Conservation (phyloP, 2,113 vertebrate genomes). For the Conger conger region DNA sequence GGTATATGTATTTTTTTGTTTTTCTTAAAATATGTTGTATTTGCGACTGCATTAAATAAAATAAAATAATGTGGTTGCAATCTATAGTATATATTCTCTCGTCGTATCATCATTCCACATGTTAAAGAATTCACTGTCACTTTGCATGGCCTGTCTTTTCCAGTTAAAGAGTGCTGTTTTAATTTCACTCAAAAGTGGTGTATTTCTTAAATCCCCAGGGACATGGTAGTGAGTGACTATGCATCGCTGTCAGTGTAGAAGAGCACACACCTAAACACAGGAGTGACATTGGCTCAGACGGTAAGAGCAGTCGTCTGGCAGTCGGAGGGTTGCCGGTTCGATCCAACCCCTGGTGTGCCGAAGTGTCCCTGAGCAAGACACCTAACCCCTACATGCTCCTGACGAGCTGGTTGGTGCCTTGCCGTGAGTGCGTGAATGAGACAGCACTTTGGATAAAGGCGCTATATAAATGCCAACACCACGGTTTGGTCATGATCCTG, state of each 20-base stretch:
- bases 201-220: conserved; percentile 6
- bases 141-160: not conserved
- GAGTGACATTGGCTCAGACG: too few species aligned
- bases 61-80: not conserved
- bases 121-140: not conserved
- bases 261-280: not conserved
- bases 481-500: not conserved
- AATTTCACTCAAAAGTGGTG: not conserved
- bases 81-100: not conserved
- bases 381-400: too few species aligned
- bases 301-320: too few species aligned
- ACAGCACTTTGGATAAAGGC: too few species aligned
- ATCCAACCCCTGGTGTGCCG: too few species aligned
- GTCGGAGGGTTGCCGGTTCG: too few species aligned
- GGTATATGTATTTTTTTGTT: not conserved
- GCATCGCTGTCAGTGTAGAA: not conserved
- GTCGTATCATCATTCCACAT: not conserved
- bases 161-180: not conserved
- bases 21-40: conserved; percentile 5
- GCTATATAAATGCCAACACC: too few species aligned
- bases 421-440: too few species aligned
- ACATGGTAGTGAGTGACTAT: not conserved
- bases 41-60: conserved; percentile 4
- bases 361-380: too few species aligned
- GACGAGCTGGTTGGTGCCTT: too few species aligned